Percentiles rank a stretch among this genome's conserved stretches.
Conservation (phyloP, 2,888 invertebrate species). For the Drosophila tanythrix region DNA sequence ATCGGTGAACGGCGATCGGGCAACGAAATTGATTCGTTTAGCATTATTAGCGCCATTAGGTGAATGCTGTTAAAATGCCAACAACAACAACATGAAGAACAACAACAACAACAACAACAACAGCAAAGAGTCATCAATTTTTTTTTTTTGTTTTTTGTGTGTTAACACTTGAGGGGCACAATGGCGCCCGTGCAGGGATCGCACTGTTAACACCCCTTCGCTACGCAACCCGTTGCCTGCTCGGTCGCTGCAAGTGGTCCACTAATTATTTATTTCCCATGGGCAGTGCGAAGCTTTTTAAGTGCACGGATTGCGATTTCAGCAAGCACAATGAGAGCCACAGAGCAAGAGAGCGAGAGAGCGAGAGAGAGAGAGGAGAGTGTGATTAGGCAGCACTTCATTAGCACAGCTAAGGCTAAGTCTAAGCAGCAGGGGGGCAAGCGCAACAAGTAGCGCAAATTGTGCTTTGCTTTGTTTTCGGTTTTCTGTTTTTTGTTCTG, state of each 20-base stretch:
- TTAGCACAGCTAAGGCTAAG: conserved; percentile 43
- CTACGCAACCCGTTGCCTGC: neutral
- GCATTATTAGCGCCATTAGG: conserved; percentile 83
- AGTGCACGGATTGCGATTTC: conserved; percentile 50
- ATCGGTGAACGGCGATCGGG: conserved; percentile 42
- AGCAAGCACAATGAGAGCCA: neutral
- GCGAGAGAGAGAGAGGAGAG: neutral
- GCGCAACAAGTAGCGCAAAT: conserved; percentile 65
- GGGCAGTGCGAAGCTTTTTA: conserved; percentile 42
- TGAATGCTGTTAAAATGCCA: conserved; percentile 58
- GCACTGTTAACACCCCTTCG: neutral
- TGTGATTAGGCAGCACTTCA: conserved; percentile 56
- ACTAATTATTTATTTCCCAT: conserved; percentile 81
- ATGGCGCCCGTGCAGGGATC: conserved; percentile 6
- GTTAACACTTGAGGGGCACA: conserved; percentile 46
- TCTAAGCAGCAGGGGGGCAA: conserved; percentile 20
- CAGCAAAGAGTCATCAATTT: conserved; percentile 34
- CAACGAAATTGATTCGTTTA: conserved; percentile 79
- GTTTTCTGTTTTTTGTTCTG: neutral
- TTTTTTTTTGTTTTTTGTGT: conserved; percentile 40
- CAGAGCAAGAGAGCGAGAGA: neutral
- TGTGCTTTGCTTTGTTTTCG: conserved; percentile 1
- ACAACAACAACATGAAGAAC: conserved; percentile 37
- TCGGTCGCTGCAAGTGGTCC: conserved; percentile 65
- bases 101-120: conserved; percentile 43